Conservation (phyloP, 2,113 vertebrate species). For the Gymnobelideus leadbeateri region DNA sequence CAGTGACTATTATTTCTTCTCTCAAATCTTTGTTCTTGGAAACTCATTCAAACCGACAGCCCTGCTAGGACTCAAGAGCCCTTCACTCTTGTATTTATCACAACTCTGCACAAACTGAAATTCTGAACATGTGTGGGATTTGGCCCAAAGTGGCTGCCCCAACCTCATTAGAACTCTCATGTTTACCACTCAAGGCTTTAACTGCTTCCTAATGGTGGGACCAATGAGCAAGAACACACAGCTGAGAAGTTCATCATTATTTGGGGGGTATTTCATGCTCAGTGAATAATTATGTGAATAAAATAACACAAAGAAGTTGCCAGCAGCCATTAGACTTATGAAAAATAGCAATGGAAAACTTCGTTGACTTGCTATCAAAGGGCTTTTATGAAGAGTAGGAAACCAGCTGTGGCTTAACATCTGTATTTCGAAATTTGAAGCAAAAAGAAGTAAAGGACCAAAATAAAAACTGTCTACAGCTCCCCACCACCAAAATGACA, state of each 20-base stretch:
- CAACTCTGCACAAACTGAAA: not conserved
- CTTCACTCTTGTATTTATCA: not conserved
- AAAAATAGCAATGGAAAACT: constrained; percentile 75
- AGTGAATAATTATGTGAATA: constrained; percentile 78
- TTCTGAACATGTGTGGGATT: not conserved
- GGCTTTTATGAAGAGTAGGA: constrained; percentile 48
- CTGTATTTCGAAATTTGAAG: constrained; percentile 63
- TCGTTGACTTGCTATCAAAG: constrained; percentile 67
- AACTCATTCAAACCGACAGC: constrained; percentile 1
- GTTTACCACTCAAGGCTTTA: constrained; percentile 58
- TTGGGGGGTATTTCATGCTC: constrained; percentile 75
- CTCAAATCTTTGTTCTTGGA: not conserved
- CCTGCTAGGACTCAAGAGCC: not conserved
- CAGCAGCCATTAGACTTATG: constrained; percentile 73
- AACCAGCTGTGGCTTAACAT: constrained; percentile 82
- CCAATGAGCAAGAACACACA: constrained; percentile 73
- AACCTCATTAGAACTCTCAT: constrained; percentile 13
- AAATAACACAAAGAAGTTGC: constrained; percentile 71
- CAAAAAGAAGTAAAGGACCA: constrained; percentile 50
- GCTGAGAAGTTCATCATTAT: constrained; percentile 68
- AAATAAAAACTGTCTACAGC: constrained; percentile 26
- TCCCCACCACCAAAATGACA: not conserved
- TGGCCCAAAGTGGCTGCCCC: not conserved
- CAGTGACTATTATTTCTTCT: not conserved
- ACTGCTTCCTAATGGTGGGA: constrained; percentile 60